Base-by-base conservation (phyloP, 2,797 vertebrate species). In the Myioborus miniatus region DNA sequence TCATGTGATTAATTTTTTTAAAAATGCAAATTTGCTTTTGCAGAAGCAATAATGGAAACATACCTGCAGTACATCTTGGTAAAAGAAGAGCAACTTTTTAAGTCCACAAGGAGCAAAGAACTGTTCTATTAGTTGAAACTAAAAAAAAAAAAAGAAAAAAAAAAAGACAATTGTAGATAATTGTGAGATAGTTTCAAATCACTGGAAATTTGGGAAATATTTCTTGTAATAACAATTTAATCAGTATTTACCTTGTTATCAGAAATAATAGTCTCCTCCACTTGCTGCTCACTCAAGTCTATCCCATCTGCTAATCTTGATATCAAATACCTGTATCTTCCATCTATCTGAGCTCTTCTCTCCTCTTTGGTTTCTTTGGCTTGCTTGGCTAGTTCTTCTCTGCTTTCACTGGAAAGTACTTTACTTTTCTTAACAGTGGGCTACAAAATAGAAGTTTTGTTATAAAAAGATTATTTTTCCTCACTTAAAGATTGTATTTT, bases 31-130 rank as follows among this genome's bases (percentile, higher is more conserved):
- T 70, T 41, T n/a, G 24, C 20, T 76, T 89, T 86, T 78, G 39
- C 30, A 88, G 46, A 80, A 87, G 12, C 37, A 83, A 30, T 72
- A 80, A 50, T 0, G 2, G 44, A 93, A 71, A 62, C 87, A 64
- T 97, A 98, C 98, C 98, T 96, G 94, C 32, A 81, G 96, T 30
- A 94, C 32, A 52, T 93, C 96, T 97, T 98, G 98, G 91, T 97
- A 98, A 97, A 98, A 98, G 97, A 99, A 98, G 46, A 98, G 95
- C 71, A 99, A 95, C 87, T 98, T 98, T 92, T 97, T 98, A 65
- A 97, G 97, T 93, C 98, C 98, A 47, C 94, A 96, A 15, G 96
- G 76, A 55, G 97, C 96, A 92, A 99, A 98, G 96, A 99, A 99
- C 32, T 98, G 97, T 12, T 98, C 97, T 41, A 98, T 97, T 75